Base-by-base conservation (phyloP, 1,140 invertebrate genomes). In the Ruditapes philippinarum region DNA sequence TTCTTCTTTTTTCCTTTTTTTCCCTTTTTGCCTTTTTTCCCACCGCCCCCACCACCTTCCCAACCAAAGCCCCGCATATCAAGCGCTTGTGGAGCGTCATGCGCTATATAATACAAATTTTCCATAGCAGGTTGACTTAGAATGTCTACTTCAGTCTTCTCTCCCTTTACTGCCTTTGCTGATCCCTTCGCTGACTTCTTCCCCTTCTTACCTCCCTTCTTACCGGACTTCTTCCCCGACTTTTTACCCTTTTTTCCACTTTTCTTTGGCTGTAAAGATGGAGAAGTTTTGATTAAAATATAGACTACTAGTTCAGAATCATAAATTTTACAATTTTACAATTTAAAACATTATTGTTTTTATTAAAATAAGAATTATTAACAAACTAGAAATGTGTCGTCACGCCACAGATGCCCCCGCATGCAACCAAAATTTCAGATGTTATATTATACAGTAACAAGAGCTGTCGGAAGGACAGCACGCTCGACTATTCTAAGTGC, bases 81-180 rank as follows among this genome's bases (percentile, higher is more conserved):
- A 65, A 95, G 76, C 14, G 94, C 94, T 33, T 94, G 92, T 25
- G 92, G 90, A 33, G 92, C 91, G 76, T 92, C 92, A 88, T 95
- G 94, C 17, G 94, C 94, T 40, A 95, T 95, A 84, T 92, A 95
- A 76, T 95, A 93, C 28, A 95, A 90, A 85, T 95, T 94, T 51
- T 92, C 91, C 93, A 95, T 94, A 0, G 93, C 94, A 31, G 93
- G 78, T 36, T 91, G 90, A 84, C 91, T 91, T 80, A 94, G 33
- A 65, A 95, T 93, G 89, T 94, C 94, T 25, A 92, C 90, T 73
- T 88, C 91, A n/a, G 90, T 57, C 79, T 91, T 90, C 57, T 91
- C 89, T 65, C 89, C 83, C 60, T 94, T 94, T 33, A 70, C 86
- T 31, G 93, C 92, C 78, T 93, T 93, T 28, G 90, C 89, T 60